Evolutionary conservation across 2,797 vertebrate genomes (phyloP).

Genomic region (Cyprinella venusta): DNA sequence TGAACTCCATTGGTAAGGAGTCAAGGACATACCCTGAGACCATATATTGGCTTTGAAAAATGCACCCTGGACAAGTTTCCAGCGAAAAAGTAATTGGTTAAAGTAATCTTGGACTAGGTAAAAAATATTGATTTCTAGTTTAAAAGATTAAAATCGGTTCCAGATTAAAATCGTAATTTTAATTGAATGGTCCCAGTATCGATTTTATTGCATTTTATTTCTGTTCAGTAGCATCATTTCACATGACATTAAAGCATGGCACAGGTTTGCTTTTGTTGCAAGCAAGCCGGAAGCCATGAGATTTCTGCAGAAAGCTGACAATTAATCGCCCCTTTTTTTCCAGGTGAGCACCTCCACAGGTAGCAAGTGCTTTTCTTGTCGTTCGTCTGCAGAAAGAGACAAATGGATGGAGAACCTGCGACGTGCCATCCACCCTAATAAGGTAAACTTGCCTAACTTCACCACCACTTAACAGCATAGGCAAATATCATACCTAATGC

Average conservation of each 20-base stretch:
- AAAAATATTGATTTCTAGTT: background rate
- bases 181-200: background rate
- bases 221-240: background rate
- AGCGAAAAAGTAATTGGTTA: background rate
- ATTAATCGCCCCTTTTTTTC: slow-evolving; percentile 5
- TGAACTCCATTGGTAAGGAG: background rate
- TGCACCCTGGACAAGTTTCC: background rate
- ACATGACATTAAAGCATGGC: background rate
- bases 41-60: background rate
- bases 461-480: background rate
- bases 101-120: background rate
- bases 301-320: slow-evolving; percentile 26
- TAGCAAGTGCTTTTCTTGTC: slow-evolving; percentile 98
- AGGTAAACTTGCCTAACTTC: slow-evolving; percentile 75
- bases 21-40: background rate
- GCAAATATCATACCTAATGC: background rate
- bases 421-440: slow-evolving; percentile 97
- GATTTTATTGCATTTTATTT: background rate
- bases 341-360: slow-evolving; percentile 97
- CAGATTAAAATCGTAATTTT: background rate
- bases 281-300: background rate
- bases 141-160: no score
- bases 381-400: slow-evolving; percentile 96
- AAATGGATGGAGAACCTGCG: slow-evolving; percentile 99
- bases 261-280: background rate